Evolutionary conservation across 1,140 invertebrate species (phyloP).

Genomic region (Philopotamus ludificatus): DNA sequence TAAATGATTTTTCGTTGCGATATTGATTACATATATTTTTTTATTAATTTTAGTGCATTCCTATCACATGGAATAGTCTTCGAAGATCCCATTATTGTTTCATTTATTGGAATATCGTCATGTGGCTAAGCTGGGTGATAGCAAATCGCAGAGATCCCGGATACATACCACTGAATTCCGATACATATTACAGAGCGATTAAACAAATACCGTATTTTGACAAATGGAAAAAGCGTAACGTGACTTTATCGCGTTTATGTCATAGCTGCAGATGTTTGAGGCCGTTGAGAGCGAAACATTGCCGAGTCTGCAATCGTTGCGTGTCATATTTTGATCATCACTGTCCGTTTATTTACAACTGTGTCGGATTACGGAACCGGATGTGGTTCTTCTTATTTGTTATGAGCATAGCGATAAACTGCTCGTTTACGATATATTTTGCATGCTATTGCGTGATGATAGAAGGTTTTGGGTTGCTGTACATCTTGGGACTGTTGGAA

Average conservation of each 20-base stretch:
- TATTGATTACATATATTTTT: neutral
- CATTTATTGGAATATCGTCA: conserved; percentile 83
- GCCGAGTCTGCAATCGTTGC: conserved; percentile 87
- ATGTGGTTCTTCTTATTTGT: conserved; percentile 93
- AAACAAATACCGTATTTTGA: conserved; percentile 87
- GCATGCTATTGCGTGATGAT: conserved; percentile 82
- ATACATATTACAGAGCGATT: conserved; percentile 85
- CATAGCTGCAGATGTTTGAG: conserved; percentile 87
- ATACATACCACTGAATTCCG: conserved; percentile 83
- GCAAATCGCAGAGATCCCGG: conserved; percentile 86
- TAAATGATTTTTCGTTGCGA: too few species aligned
- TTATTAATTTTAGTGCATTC: conserved; percentile 68
- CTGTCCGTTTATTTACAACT: conserved; percentile 93
- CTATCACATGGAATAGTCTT: conserved; percentile 86
- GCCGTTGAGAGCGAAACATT: conserved; percentile 87
- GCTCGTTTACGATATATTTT: conserved; percentile 83
- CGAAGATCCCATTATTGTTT: conserved; percentile 85
- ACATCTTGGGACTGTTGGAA: conserved; percentile 77
- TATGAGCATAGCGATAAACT: conserved; percentile 80
- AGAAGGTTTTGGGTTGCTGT: conserved; percentile 80
- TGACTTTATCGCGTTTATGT: conserved; percentile 82
- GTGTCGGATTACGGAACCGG: conserved; percentile 80
- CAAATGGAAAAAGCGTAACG: conserved; percentile 83
- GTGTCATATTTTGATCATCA: conserved; percentile 93
- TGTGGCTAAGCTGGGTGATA: conserved; percentile 91